Evolutionary conservation across 2,888 invertebrate genomes (phyloP).

Genomic region (Athetis lepigone): DNA sequence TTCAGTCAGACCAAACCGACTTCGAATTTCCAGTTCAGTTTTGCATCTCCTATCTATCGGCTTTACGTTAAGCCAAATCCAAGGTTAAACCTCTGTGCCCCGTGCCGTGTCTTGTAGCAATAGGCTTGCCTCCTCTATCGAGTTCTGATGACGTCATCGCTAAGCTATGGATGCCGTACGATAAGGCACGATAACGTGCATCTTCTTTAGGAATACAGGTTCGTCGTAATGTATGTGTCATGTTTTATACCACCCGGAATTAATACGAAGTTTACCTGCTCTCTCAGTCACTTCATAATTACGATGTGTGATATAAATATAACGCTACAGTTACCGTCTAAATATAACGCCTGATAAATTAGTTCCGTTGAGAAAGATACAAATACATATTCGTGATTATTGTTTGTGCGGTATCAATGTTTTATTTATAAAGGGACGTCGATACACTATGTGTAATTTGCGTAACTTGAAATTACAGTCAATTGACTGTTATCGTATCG

Average conservation of each 20-base stretch:
- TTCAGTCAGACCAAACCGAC: background rate
- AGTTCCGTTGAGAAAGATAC: constrained; percentile 33
- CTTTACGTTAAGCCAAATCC: constrained; percentile 9
- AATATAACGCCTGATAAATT: constrained; percentile 45
- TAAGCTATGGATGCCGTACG: constrained; percentile 5
- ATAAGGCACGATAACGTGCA: constrained; percentile 31
- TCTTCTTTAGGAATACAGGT: constrained; percentile 26
- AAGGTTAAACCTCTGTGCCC: constrained; percentile 29
- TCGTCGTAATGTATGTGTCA: constrained; percentile 1
- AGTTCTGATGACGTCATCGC: constrained; percentile 40
- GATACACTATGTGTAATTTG: background rate
- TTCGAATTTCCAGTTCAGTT: background rate
- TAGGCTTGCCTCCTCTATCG: constrained; percentile 25
- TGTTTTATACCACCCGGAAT: constrained; percentile 5
- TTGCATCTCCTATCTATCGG: constrained; percentile 5
- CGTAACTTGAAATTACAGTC: constrained; percentile 5
- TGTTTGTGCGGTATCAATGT: constrained; percentile 24
- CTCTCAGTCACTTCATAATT: background rate
- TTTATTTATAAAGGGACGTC: constrained; percentile 21
- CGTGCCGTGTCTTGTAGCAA: constrained; percentile 25
- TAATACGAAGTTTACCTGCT: constrained; percentile 1
- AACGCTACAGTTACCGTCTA: constrained; percentile 15
- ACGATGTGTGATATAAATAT: constrained; percentile 2
- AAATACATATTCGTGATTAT: constrained; percentile 15
- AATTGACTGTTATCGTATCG: constrained; percentile 24